These are phyloP conservation scores for Tapirus indicus DNA, from an alignment of 2,797 vertebrate species.

Conservation along the genomic window DNA sequence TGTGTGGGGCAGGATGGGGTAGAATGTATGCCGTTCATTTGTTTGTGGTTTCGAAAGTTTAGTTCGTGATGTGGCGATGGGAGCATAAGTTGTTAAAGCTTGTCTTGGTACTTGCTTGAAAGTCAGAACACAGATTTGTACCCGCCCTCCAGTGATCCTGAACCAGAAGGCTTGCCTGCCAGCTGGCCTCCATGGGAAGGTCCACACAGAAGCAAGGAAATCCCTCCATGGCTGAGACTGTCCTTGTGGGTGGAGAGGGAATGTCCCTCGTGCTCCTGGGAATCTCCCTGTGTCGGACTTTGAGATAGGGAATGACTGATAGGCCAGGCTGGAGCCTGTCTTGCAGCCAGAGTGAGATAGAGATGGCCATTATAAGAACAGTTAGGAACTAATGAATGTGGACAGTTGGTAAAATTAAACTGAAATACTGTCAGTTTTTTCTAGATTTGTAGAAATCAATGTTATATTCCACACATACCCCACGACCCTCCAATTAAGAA, in stretches of 20 bases:
- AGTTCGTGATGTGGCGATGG: background rate
- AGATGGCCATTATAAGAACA: background rate
- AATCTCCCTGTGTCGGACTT: background rate
- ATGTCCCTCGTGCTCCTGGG: background rate
- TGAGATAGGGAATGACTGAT: background rate
- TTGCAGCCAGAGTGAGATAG: background rate
- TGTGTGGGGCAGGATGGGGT: background rate
- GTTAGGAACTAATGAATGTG: background rate
- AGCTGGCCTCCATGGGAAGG: background rate
- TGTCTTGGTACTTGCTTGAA: background rate
- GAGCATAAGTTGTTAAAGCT: background rate
- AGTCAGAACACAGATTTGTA: background rate
- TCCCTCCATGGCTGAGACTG: background rate
- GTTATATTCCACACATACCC: background rate
- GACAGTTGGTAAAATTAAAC: conserved; percentile 13
- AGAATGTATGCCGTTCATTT: background rate
- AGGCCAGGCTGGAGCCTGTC: background rate
- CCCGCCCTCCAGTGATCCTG: background rate
- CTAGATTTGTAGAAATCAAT: background rate
- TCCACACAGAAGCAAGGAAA: background rate
- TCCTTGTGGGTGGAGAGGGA: background rate
- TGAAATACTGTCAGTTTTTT: background rate
- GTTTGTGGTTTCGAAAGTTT: background rate
- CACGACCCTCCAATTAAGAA: background rate
- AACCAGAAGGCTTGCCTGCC: background rate